Conservation (phyloP, 2,888 invertebrate genomes). For the Sceliomorpha sp. region DNA sequence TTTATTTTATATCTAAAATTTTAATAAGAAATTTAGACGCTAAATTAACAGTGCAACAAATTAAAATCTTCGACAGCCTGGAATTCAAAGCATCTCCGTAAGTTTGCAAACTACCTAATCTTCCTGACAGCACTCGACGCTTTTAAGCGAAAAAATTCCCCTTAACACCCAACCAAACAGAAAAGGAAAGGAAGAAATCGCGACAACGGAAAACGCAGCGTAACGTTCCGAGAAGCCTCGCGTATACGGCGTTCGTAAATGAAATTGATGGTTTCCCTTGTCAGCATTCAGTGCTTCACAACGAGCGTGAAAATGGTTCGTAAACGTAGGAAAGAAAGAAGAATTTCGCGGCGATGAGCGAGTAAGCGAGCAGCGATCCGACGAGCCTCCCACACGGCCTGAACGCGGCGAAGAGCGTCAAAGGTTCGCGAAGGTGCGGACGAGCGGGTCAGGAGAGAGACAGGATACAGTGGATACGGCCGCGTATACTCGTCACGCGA, state of each 20-base stretch:
- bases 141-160: too few relatives aligned
- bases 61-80: too few relatives aligned
- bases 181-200: conserved; percentile 33
- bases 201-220: conserved; percentile 13
- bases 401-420: conserved; percentile 13
- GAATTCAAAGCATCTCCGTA: too few relatives aligned
- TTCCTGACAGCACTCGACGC: too few relatives aligned
- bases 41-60: too few relatives aligned
- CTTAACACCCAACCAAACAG: too few relatives aligned
- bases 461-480: conserved; percentile 71
- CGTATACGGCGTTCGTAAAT: conserved; percentile 37
- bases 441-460: conserved; percentile 72
- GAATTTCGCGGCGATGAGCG: conserved; percentile 41
- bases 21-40: too few relatives aligned
- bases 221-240: conserved; percentile 42
- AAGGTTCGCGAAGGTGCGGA: conserved; percentile 67
- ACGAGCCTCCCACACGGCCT: conserved; percentile 44
- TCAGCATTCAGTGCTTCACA: conserved; percentile 40
- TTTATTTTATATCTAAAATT: too few relatives aligned
- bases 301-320: conserved; percentile 50
- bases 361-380: conserved; percentile 18
- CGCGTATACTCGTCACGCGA: conserved; percentile 77
- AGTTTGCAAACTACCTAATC: too few relatives aligned
- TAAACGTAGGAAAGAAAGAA: conserved; percentile 40
- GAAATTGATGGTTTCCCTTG: conserved; percentile 49